A percentile compares a stretch with the other conserved stretches of the same genome.
phyloP scores from a whole-genome alignment of 2,797 vertebrate genomes.

The Botia almorhae region DNA sequence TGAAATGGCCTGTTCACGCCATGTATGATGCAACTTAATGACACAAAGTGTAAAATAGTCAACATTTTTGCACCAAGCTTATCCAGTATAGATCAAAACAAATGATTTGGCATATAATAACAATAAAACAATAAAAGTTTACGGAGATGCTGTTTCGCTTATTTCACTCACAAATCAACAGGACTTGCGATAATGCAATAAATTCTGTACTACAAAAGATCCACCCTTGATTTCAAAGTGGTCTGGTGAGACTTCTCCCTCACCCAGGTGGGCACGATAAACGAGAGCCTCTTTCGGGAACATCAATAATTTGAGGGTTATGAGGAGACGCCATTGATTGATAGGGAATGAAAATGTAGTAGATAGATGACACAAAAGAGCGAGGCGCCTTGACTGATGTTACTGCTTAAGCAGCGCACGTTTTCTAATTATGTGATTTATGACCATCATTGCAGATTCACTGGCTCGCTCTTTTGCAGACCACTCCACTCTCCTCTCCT shows the following conservation, averaged over 20 bases:
- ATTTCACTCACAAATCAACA: too few relatives aligned
- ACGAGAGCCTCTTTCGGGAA: slow-evolving; percentile 64
- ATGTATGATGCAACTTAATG: neutral
- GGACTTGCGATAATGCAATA: slow-evolving; percentile 5
- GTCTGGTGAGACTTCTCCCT: slow-evolving; percentile 57
- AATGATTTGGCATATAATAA: neutral
- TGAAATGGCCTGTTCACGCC: neutral
- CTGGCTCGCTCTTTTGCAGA: slow-evolving; percentile 57
- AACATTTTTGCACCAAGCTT: neutral
- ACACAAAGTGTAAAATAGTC: neutral
- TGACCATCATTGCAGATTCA: slow-evolving; percentile 73
- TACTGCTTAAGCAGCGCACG: slow-evolving; percentile 72
- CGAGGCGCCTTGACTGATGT: slow-evolving; percentile 74
- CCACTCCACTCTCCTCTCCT: slow-evolving; percentile 53
- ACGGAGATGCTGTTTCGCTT: too few relatives aligned
- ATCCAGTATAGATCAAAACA: neutral
- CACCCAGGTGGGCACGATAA: slow-evolving; percentile 63
- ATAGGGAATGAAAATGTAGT: slow-evolving; percentile 73
- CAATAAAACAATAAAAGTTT: neutral
- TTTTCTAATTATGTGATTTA: slow-evolving; percentile 82
- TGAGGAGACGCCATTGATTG: slow-evolving; percentile 70
- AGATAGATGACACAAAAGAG: slow-evolving; percentile 76
- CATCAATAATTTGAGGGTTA: slow-evolving; percentile 77
- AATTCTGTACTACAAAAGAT: slow-evolving; percentile 14
- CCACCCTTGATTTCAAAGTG: slow-evolving; percentile 52